Evolutionary conservation across 2,888 invertebrate species (phyloP), one percentile per base, ranked within the genome.

Genomic region (Tetanocera ferruginea): DNA sequence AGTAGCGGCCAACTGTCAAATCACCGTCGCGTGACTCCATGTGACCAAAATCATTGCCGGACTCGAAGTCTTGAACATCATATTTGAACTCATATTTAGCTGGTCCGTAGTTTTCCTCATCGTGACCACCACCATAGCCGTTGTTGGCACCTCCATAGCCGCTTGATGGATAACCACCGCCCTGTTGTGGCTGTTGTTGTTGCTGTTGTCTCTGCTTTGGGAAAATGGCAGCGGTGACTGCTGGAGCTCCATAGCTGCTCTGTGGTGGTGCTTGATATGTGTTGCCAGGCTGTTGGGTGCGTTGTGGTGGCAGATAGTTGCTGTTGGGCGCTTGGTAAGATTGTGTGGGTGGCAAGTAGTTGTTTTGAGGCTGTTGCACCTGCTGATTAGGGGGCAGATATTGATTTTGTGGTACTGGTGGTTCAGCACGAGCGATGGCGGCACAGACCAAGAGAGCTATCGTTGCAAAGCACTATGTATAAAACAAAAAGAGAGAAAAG

Each of bases 21-120:
- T 93, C 93, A 4, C 93, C 93, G 84, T 92, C 91, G 49, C 94
- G 91, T 6, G 92, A 90, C 86, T 94, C 94, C 84, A 92, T 91
- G 86, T 94, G 94, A 0, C 94, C 94, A 81, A 93, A 94, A 84
- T 93, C 93, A 81, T 93, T 93, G 79, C 93, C 93, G 0, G 92
- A 93, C 49, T 90, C 91, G 6, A 92, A 93, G 77, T 93, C 94
- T 81, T 93, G 91, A 62, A 94, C 94, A 89, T 92, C 92, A 85
- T 94, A 94, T 84, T 93, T 92, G 90, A 93, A 94, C 84, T 91
- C 92, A 89, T 94, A 94, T 90, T 93, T 93, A 17, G 93, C 93
- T 71, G 93, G 94, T 80, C 92, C 93, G 91, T 93, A 86, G 78
- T 89, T 88, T 79, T 89, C 88, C 81, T 89, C 89, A 43, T 83